Conservation (phyloP, 2,797 vertebrate species). For the Alectoris magna region DNA sequence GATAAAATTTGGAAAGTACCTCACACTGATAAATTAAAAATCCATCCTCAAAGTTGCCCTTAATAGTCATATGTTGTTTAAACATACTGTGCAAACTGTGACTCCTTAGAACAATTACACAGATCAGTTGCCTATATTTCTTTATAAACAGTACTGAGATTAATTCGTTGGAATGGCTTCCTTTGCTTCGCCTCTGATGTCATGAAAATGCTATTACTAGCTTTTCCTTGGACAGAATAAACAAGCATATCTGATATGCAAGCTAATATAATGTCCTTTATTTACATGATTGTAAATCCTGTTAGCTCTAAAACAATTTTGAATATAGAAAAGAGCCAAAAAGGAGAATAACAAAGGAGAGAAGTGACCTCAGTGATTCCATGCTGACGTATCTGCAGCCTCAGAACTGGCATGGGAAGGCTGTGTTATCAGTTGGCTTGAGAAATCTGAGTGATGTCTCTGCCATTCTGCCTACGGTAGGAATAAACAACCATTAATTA, state of each 20-base stretch:
- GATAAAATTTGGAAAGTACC: conserved; percentile 10
- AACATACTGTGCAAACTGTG: conserved; percentile 67
- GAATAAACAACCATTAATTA: conserved; percentile 57
- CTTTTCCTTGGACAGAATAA: conserved; percentile 74
- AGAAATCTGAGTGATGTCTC: conserved; percentile 38
- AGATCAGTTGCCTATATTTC: conserved; percentile 67
- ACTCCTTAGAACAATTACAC: conserved; percentile 74
- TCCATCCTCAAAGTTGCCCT: conserved; percentile 21
- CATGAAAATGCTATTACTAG: conserved; percentile 68
- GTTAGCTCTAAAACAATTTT: conserved; percentile 61
- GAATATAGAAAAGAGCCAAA: conserved; percentile 42
- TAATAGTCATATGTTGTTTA: conserved; percentile 42
- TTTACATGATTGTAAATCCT: conserved; percentile 61
- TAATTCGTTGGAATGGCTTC: conserved; percentile 71
- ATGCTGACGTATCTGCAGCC: conserved; percentile 24
- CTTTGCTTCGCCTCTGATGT: conserved; percentile 75
- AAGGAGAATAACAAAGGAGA: conserved; percentile 68
- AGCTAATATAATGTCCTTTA: conserved; percentile 65
- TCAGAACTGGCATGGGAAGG: conserved; percentile 70
- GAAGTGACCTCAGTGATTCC: conserved; percentile 64
- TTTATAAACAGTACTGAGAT: conserved; percentile 76
- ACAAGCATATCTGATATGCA: conserved; percentile 65
- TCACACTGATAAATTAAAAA: conserved; percentile 38
- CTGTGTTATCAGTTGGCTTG: conserved; percentile 66
- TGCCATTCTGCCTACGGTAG: conserved; percentile 13